Conservation (phyloP, 2,797 vertebrate species). For the Dryobates pubescens region DNA sequence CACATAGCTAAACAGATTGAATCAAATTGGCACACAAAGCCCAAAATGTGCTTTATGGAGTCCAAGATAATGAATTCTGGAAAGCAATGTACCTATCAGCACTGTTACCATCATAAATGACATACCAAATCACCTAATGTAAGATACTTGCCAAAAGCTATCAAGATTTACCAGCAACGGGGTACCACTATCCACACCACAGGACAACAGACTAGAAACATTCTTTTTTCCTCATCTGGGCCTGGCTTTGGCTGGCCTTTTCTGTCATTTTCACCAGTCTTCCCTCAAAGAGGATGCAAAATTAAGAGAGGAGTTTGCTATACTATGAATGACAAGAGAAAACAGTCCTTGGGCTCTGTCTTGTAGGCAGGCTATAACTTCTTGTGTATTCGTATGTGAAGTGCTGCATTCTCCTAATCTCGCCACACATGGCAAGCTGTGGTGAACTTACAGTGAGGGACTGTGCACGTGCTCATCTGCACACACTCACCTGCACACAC, state of each 20-base stretch:
- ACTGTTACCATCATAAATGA: background rate
- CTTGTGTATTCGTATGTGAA: background rate
- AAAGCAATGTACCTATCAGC: background rate
- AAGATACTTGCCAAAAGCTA: background rate
- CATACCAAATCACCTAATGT: background rate
- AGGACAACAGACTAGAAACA: background rate
- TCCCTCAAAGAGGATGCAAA: too few relatives aligned
- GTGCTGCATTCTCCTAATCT: background rate
- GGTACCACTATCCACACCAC: background rate
- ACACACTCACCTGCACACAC: background rate
- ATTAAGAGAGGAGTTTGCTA: background rate
- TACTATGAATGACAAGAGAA: background rate
- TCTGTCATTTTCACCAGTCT: background rate
- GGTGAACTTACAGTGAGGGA: background rate
- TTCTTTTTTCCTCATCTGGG: rapidly evolving
- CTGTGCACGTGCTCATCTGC: background rate
- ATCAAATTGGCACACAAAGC: background rate
- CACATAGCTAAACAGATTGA: constrained; percentile 15
- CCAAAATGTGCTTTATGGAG: background rate
- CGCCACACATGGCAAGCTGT: background rate
- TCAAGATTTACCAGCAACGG: background rate
- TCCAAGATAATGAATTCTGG: background rate
- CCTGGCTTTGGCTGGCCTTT: background rate
- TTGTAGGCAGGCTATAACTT: background rate
- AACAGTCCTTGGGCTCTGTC: background rate